These are phyloP conservation scores for Poeciliopsis infans DNA, from an alignment of 2,797 vertebrate genomes.

Conservation along the genomic window DNA sequence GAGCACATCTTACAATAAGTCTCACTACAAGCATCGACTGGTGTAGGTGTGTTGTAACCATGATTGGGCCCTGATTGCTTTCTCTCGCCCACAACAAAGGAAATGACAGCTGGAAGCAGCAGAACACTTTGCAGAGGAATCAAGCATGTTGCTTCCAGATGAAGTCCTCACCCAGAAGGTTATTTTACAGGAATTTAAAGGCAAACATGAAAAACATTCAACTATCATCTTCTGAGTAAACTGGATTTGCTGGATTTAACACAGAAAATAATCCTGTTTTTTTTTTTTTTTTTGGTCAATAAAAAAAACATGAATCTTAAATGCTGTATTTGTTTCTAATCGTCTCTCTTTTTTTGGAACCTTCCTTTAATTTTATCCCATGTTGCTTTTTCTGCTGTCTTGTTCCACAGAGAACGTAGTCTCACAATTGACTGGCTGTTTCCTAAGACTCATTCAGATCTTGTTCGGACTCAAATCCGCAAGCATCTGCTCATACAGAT, in stretches of 20 bases:
- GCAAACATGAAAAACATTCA: conserved; percentile 29
- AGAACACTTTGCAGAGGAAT: conserved; percentile 26
- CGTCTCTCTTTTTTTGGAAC: background rate
- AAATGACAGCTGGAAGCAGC: conserved; percentile 42
- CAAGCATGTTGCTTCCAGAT: conserved; percentile 29
- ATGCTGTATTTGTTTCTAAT: conserved; percentile 5
- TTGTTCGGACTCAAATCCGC: background rate
- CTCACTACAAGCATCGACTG: conserved; percentile 40
- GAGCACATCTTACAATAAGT: conserved; percentile 52
- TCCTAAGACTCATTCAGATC: background rate
- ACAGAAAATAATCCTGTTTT: conserved; percentile 22
- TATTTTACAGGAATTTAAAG: conserved; percentile 19
- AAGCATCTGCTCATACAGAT: background rate
- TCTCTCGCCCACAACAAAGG: conserved; percentile 18
- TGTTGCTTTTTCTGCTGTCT: background rate
- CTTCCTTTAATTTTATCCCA: background rate
- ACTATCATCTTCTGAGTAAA: conserved; percentile 20
- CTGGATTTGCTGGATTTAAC: conserved; percentile 31
- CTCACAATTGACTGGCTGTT: background rate
- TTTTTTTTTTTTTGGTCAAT: background rate
- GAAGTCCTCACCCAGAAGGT: conserved; percentile 27
- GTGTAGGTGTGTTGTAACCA: conserved; percentile 50
- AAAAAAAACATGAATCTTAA: conserved; percentile 1
- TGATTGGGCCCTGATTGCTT: conserved; percentile 67
- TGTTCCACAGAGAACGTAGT: background rate